These are phyloP conservation scores for Carduelis carduelis DNA, from an alignment of 2,797 vertebrate genomes.

Conservation along the genomic window DNA sequence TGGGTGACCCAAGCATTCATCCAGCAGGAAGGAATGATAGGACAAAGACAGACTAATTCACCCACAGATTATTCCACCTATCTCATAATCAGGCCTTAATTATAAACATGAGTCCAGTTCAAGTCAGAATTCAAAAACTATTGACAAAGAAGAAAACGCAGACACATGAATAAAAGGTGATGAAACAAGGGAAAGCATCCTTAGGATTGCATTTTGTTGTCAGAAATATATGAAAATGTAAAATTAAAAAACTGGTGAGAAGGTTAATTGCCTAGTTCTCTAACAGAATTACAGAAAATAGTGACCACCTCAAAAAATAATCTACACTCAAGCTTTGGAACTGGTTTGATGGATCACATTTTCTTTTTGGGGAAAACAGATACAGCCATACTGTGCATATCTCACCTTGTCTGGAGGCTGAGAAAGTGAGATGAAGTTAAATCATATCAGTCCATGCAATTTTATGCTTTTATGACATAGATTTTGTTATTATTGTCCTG, in stretches of 20 bases:
- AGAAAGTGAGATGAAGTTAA: neutral
- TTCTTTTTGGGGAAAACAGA: rapidly evolving
- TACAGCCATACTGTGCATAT: neutral
- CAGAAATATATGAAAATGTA: neutral
- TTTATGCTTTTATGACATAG: neutral
- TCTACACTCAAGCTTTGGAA: neutral
- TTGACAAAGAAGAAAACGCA: neutral
- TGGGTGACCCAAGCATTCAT: neutral
- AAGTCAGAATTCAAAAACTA: neutral
- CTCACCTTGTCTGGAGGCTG: neutral
- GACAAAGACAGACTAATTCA: neutral
- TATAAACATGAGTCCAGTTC: neutral
- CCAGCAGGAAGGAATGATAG: neutral
- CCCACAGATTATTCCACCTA: neutral
- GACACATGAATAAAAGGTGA: neutral
- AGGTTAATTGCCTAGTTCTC: neutral
- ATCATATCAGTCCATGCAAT: neutral
- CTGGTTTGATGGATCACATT: neutral
- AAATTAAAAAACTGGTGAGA: neutral
- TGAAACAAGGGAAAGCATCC: neutral
- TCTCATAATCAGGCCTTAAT: neutral
- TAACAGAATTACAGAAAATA: neutral
- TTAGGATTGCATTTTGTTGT: neutral
- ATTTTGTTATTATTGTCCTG: neutral
- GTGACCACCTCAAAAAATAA: neutral